Evolutionary conservation across 2,888 invertebrate species (phyloP), one percentile per base, ranked within the genome.

Genomic region (Cheilosia vulpina): DNA sequence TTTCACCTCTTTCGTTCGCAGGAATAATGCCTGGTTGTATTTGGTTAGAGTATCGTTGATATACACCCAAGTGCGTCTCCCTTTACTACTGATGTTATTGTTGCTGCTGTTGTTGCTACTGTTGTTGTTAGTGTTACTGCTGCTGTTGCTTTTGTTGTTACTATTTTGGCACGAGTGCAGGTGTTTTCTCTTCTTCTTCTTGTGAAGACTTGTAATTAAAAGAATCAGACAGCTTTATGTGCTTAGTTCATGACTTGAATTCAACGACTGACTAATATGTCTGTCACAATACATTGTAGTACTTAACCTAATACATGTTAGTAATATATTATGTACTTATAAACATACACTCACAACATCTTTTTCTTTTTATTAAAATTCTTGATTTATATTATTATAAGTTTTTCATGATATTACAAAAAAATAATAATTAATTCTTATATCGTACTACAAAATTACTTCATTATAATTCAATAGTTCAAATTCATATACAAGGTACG

Each of bases 401-500:
- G 9, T 11, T 9, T 31, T 27, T 55, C n/a, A 55, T 55, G 11
- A 55, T 55, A 55, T 27, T 31, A 27, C 55, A 55, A 55, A 27
- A 31, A 55, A 5, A 5, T 55, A 1, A 55, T 55, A 55, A 55
- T 13, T 27, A 11, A 55, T 17, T 31, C n/a, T 55, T 55, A n/a
- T 9, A 55, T 6, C 31, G 1, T n/a, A n/a, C n/a, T n/a, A n/a
- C 27, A 27, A 27, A 27, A 55, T 6, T 41, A 41, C 13, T 41
- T 41, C 41, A 41, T 41, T 41, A 9, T 41, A 17, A 17, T 57
- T 34, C 15, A 52, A 5, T 57, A 4, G 9, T 38, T 15, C 4
- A 38, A 57, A 57, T 57, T 38, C 5, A 57, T 57, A n/a, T 57
- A 34, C 57, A 57, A 38, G 57, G 41, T 58, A 43, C 27, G 13